Evolutionary conservation across 2,113 vertebrate genomes (phyloP).

Genomic region (Rhizomys pruinosus): DNA sequence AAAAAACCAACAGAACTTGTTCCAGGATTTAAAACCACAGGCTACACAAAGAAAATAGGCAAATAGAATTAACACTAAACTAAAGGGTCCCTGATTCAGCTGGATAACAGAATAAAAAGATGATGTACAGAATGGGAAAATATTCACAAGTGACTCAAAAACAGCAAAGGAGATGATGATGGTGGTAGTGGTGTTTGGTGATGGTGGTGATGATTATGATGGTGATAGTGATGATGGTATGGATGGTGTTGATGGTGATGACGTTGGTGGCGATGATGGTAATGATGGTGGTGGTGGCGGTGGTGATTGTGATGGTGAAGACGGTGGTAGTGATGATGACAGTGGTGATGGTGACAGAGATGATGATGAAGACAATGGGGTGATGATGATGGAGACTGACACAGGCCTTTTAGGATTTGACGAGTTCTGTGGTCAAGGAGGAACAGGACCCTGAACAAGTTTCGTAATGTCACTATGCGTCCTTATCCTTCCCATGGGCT

Average conservation of each 20-base stretch:
- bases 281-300: fast-evolving
- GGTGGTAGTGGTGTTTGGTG: too few species aligned
- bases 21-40: neutral
- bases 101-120: neutral
- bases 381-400: neutral
- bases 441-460: neutral
- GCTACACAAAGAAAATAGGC: neutral
- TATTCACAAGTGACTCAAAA: neutral
- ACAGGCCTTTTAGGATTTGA: neutral
- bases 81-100: neutral
- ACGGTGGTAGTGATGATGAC: neutral
- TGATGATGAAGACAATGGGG: neutral
- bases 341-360: neutral
- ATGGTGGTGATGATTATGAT: too few species aligned
- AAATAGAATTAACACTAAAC: neutral
- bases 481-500: neutral
- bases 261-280: fast-evolving
- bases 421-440: neutral
- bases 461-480: neutral
- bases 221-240: fast-evolving
- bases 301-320: neutral
- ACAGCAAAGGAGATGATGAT: neutral
- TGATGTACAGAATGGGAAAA: neutral
- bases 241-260: fast-evolving
- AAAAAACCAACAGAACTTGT: neutral